phyloP scores from a whole-genome alignment of 2,113 vertebrate genomes.

The Dunckerocampus dactyliophorus region DNA sequence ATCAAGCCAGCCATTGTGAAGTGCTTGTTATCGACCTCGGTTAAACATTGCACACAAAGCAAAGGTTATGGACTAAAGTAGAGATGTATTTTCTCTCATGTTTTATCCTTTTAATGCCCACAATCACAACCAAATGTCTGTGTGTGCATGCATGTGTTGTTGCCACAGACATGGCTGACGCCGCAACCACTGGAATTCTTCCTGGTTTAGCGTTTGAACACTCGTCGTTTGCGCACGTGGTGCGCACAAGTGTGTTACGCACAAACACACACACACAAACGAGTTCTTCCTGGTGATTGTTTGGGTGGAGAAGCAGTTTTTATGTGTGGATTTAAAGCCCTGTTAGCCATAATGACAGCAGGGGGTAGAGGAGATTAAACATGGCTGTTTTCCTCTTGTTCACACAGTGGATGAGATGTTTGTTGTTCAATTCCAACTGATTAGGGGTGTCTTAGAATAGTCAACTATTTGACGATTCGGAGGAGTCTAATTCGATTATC shows the following conservation, averaged over 20 bases:
- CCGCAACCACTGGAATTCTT: neutral
- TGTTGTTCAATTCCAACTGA: constrained; percentile 1
- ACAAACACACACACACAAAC: constrained; percentile 5
- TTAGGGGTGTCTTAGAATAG: neutral
- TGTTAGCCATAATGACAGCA: constrained; percentile 25
- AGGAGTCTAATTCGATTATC: too few species aligned
- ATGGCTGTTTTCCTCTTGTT: constrained; percentile 8
- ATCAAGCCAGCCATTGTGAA: constrained; percentile 33
- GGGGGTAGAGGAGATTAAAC: constrained; percentile 29
- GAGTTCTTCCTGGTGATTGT: constrained; percentile 10
- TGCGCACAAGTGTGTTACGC: constrained; percentile 1
- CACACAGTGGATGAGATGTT: neutral
- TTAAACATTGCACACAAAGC: constrained; percentile 29
- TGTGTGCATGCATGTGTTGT: too few species aligned
- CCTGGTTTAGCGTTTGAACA: too few species aligned
- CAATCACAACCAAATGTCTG: too few species aligned
- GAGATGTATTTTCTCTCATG: too few species aligned
- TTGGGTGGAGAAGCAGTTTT: constrained; percentile 15
- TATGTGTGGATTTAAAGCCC: constrained; percentile 20
- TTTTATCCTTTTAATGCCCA: too few species aligned
- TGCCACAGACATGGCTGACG: neutral
- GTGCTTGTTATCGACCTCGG: constrained; percentile 29
- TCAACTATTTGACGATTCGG: too few species aligned
- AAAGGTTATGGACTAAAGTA: constrained; percentile 34
- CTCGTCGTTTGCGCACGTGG: constrained; percentile 1